Conservation (phyloP, 2,113 vertebrate genomes). For the Syngnathoides biaculeatus region DNA sequence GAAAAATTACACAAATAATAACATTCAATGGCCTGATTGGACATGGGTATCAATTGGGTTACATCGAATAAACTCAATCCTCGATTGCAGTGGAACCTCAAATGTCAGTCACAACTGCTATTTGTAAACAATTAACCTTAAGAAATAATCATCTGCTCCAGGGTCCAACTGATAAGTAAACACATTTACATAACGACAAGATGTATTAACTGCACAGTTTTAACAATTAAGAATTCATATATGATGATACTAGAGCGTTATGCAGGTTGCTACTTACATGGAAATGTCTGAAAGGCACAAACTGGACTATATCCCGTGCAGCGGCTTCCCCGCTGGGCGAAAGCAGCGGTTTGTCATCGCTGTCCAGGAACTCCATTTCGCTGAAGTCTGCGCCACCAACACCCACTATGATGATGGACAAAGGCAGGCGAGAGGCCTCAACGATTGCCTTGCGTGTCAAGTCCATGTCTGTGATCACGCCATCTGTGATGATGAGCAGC, state of each 20-base stretch:
- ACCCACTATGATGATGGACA: constrained; percentile 93
- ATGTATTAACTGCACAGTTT: too few species aligned
- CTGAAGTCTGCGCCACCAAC: constrained; percentile 89
- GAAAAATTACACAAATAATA: constrained; percentile 17
- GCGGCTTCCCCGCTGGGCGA: constrained; percentile 82
- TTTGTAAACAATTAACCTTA: too few species aligned
- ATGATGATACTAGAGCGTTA: too few species aligned
- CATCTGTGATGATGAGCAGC: constrained; percentile 93
- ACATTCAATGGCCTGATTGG: not conserved
- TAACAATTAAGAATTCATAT: too few species aligned
- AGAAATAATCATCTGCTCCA: too few species aligned
- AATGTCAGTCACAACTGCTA: too few species aligned
- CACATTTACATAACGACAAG: too few species aligned
- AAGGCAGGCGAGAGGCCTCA: constrained; percentile 85
- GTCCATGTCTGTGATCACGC: constrained; percentile 95
- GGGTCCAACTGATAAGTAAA: too few species aligned
- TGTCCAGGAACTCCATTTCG: constrained; percentile 94
- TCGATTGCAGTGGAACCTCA: too few species aligned
- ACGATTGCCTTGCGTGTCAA: constrained; percentile 87
- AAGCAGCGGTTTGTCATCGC: constrained; percentile 78
- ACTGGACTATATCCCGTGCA: constrained; percentile 91
- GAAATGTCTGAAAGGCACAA: constrained; percentile 93
- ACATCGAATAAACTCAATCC: too few species aligned
- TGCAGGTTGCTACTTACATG: constrained; percentile 76
- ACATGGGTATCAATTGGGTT: too few species aligned